Evolutionary conservation across 1,140 invertebrate species (phyloP).

Genomic region (Oryzaephilus surinamensis): DNA sequence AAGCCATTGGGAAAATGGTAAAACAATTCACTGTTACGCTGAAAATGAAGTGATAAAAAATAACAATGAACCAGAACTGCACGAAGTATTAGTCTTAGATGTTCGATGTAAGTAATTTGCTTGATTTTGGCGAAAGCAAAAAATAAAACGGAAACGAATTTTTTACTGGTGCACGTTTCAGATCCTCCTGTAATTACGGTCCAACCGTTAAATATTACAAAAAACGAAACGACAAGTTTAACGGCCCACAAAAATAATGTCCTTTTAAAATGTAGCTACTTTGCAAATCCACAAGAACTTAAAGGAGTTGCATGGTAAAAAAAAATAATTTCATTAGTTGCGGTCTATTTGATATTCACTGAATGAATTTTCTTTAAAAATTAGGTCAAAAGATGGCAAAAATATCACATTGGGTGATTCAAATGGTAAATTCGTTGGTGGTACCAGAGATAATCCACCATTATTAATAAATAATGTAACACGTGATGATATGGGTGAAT

Average conservation of each 20-base stretch:
- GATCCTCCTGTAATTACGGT: conserved; percentile 73
- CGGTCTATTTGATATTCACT: not conserved
- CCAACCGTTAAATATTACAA: conserved; percentile 58
- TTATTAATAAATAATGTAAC: conserved; percentile 67
- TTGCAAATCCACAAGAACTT: conserved; percentile 69
- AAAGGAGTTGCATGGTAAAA: conserved; percentile 65
- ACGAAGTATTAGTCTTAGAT: conserved; percentile 56
- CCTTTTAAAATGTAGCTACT: conserved; percentile 71
- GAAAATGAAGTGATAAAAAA: conserved; percentile 67
- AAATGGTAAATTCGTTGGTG: conserved; percentile 63
- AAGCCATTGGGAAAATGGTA: conserved; percentile 68
- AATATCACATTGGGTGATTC: conserved; percentile 50
- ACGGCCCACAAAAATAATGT: conserved; percentile 39
- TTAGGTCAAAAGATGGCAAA: conserved; percentile 63
- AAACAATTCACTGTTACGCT: conserved; percentile 66
- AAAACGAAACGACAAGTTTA: conserved; percentile 53
- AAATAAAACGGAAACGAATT: conserved; percentile 2
- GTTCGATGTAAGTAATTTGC: conserved; percentile 66
- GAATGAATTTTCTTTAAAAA: conserved; percentile 3
- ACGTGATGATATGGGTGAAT: conserved; percentile 67
- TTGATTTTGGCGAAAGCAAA: conserved; percentile 1
- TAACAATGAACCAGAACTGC: conserved; percentile 59
- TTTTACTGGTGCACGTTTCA: conserved; percentile 34
- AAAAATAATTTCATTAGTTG: not conserved
- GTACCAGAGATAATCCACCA: conserved; percentile 57